phyloP scores from a whole-genome alignment of 1,140 invertebrate genomes.

The Harlomillsia oculata region DNA sequence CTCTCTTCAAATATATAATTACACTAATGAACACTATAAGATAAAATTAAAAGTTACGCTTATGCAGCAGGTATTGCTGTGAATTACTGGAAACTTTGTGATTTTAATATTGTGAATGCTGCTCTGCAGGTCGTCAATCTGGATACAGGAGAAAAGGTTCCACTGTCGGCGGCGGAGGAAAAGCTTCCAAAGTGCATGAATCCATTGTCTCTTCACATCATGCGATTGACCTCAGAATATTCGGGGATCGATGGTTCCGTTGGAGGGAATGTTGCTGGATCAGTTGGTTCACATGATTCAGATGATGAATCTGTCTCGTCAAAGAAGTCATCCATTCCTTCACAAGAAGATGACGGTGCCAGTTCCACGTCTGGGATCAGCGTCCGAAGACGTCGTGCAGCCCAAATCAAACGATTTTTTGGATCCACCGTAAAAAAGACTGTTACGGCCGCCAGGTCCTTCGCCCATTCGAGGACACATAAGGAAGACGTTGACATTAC shows the following conservation, averaged over 20 bases:
- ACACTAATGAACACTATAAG: too few species aligned
- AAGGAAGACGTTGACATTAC: slow-evolving; percentile 54
- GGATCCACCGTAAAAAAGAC: slow-evolving; percentile 78
- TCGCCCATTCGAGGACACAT: slow-evolving; percentile 75
- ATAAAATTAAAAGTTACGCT: too few species aligned
- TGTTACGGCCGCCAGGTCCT: slow-evolving; percentile 78
- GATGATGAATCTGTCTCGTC: slow-evolving; percentile 75
- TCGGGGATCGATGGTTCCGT: slow-evolving; percentile 43
- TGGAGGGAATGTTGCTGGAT: slow-evolving; percentile 45
- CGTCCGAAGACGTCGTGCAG: slow-evolving; percentile 47
- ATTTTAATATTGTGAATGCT: too few species aligned
- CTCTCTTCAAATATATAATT: too few species aligned
- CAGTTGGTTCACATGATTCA: too few species aligned
- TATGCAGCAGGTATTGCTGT: too few species aligned
- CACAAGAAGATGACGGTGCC: slow-evolving; percentile 32
- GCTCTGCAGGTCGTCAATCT: slow-evolving; percentile 79
- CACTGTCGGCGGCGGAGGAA: slow-evolving; percentile 78
- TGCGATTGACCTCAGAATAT: slow-evolving; percentile 82
- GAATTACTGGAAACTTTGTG: too few species aligned
- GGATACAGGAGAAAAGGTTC: slow-evolving; percentile 82
- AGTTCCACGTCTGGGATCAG: slow-evolving; percentile 37
- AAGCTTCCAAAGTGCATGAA: slow-evolving; percentile 82
- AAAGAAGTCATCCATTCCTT: slow-evolving; percentile 46
- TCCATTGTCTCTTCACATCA: slow-evolving; percentile 87
- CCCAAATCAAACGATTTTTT: slow-evolving; percentile 70